phyloP scores from a whole-genome alignment of 2,888 invertebrate species.

The Limnephilus auricula region DNA sequence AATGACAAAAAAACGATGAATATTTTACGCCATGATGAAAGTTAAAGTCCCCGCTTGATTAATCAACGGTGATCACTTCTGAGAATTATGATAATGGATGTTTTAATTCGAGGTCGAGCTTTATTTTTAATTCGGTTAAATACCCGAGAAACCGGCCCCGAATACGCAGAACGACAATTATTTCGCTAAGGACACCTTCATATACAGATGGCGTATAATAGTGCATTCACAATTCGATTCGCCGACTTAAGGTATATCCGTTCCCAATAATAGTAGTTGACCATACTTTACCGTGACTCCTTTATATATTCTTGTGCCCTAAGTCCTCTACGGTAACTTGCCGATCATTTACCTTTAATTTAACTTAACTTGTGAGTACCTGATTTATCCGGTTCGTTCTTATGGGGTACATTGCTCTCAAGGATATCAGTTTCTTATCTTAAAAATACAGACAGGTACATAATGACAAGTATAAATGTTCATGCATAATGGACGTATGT shows the following conservation, averaged over 20 bases:
- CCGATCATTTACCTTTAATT: neutral
- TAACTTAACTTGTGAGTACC: neutral
- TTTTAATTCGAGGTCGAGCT: neutral
- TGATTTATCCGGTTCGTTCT: too few relatives aligned
- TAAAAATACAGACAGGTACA: too few relatives aligned
- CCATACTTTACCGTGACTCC: neutral
- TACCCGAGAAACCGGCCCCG: neutral
- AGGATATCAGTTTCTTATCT: too few relatives aligned
- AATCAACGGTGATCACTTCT: neutral
- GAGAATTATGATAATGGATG: neutral
- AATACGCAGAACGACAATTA: neutral
- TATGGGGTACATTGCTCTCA: too few relatives aligned
- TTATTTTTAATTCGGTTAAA: neutral
- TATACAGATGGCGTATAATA: neutral
- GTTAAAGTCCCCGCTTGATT: neutral
- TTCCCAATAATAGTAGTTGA: neutral
- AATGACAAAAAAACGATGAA: too few relatives aligned
- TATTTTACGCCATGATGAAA: too few relatives aligned
- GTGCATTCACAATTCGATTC: neutral
- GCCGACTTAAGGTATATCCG: neutral
- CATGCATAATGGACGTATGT: too few relatives aligned
- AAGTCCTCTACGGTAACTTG: neutral
- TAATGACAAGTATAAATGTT: too few relatives aligned
- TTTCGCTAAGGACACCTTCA: neutral
- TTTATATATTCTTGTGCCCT: neutral